Percentiles rank a stretch among this genome's conserved stretches.
Conservation (phyloP, 1,140 invertebrate species). For the Drosophila setifemur region DNA sequence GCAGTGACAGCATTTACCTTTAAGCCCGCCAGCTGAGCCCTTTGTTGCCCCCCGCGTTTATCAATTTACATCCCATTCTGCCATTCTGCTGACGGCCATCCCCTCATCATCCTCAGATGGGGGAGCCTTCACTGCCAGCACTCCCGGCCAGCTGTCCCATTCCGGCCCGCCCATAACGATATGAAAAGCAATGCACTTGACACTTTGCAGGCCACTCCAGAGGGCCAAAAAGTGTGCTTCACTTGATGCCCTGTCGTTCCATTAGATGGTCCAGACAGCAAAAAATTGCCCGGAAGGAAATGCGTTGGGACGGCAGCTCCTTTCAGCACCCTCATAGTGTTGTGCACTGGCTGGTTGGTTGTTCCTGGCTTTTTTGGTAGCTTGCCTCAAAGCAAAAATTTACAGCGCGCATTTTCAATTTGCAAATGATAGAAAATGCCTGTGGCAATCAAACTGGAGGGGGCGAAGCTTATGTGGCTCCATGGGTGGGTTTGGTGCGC, state of each 20-base stretch:
- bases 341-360: background rate
- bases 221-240: constrained; percentile 56
- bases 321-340: background rate
- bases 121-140: constrained; percentile 18
- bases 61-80: constrained; percentile 62
- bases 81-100: constrained; percentile 8
- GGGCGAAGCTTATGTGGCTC: constrained; percentile 1
- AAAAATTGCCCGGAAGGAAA: constrained; percentile 34
- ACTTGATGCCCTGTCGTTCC: constrained; percentile 42
- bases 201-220: constrained; percentile 56
- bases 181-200: constrained; percentile 74
- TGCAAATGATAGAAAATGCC: constrained; percentile 75
- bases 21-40: constrained; percentile 2
- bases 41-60: constrained; percentile 17
- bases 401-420: constrained; percentile 63
- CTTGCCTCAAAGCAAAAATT: constrained; percentile 55
- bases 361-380: constrained; percentile 3
- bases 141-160: constrained; percentile 7
- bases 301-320: constrained; percentile 6
- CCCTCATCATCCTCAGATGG: background rate
- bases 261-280: constrained; percentile 32
- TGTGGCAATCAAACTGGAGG: constrained; percentile 38
- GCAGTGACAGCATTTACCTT: constrained; percentile 19
- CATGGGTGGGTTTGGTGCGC: no score
- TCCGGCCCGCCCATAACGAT: constrained; percentile 22